phyloP scores from a whole-genome alignment of 2,888 invertebrate genomes.

The Clepsis dumicolana region DNA sequence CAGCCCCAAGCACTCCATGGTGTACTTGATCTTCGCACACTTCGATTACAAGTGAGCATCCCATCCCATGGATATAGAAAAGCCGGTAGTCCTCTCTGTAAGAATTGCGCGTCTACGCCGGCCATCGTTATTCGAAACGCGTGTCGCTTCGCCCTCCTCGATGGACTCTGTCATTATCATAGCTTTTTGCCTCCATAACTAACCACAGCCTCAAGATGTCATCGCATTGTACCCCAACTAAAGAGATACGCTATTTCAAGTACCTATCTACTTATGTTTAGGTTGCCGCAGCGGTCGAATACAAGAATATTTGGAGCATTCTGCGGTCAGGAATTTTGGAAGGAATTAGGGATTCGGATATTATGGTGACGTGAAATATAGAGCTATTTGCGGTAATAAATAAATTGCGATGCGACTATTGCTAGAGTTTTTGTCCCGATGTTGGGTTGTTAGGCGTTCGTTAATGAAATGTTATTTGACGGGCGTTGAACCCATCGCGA shows the following conservation, averaged over 20 bases:
- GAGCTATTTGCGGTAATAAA: constrained; percentile 11
- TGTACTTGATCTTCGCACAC: too few relatives aligned
- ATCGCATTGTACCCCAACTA: constrained; percentile 58
- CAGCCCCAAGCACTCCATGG: too few relatives aligned
- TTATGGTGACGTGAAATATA: constrained; percentile 25
- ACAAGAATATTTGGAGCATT: constrained; percentile 27
- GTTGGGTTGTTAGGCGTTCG: neutral
- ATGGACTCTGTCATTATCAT: constrained; percentile 82
- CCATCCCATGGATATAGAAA: too few relatives aligned
- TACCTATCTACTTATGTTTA: constrained; percentile 28
- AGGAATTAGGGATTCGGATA: constrained; percentile 19
- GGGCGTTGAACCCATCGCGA: neutral
- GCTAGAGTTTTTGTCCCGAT: constrained; percentile 10
- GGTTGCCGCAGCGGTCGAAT: constrained; percentile 10
- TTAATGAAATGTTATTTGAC: neutral
- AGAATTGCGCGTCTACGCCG: constrained; percentile 53
- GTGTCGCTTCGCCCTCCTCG: constrained; percentile 77
- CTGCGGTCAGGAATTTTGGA: constrained; percentile 26
- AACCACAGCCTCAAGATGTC: constrained; percentile 67
- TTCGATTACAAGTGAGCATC: too few relatives aligned
- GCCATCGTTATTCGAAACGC: constrained; percentile 76
- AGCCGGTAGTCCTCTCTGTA: constrained; percentile 52
- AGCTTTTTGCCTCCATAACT: constrained; percentile 82
- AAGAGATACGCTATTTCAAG: constrained; percentile 42
- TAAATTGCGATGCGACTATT: constrained; percentile 19